Conservation (phyloP, 2,797 vertebrate species). For the Helarctos malayanus region DNA sequence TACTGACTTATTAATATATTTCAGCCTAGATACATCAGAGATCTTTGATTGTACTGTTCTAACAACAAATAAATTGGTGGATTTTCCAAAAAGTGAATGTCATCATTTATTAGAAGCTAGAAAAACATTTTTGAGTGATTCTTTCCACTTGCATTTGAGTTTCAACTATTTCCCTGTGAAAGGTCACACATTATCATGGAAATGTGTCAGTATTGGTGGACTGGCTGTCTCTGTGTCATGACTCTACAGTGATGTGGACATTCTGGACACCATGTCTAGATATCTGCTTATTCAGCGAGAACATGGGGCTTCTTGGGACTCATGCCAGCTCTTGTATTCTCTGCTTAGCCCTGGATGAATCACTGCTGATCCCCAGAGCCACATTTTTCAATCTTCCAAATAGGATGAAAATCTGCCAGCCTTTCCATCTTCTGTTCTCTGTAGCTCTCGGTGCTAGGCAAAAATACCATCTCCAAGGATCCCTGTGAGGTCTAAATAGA, state of each 20-base stretch:
- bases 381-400: slow-evolving; percentile 34
- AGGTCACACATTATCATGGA: neutral
- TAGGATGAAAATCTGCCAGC: slow-evolving; percentile 37
- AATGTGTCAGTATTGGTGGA: neutral
- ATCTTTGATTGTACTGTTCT: neutral
- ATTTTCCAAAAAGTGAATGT: neutral
- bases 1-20: slow-evolving; percentile 26
- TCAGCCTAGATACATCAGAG: neutral
- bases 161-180: slow-evolving; percentile 39
- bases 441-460: neutral
- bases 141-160: neutral
- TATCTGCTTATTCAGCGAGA: slow-evolving; percentile 59
- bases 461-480: neutral
- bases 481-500: slow-evolving; percentile 11
- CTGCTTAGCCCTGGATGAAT: slow-evolving; percentile 16
- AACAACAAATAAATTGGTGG: slow-evolving; percentile 26
- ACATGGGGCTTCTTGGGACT: slow-evolving; percentile 23
- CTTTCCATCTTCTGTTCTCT: slow-evolving; percentile 44
- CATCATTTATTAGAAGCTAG: neutral
- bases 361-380: slow-evolving; percentile 41
- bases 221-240: neutral
- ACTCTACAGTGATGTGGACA: neutral
- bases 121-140: slow-evolving; percentile 47
- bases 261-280: slow-evolving; percentile 40
- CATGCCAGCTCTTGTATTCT: slow-evolving; percentile 23